Evolutionary conservation across 2,797 vertebrate species (phyloP).

Genomic region (Cryptoprocta ferox): DNA sequence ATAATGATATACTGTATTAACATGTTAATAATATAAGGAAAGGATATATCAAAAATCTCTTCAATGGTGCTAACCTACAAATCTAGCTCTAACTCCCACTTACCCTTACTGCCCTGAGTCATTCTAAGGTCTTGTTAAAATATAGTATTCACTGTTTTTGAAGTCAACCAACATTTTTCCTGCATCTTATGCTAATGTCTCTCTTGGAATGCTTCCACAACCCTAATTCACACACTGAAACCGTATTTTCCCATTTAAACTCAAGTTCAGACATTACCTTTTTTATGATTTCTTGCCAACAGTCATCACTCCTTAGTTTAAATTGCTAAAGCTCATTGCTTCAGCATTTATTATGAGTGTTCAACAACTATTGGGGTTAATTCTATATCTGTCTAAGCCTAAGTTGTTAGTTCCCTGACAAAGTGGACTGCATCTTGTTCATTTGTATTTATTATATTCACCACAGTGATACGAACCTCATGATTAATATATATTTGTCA

Average conservation of each 20-base stretch:
- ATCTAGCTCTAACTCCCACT: background rate
- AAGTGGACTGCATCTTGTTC: background rate
- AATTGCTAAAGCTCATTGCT: background rate
- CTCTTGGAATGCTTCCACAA: background rate
- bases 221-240: background rate
- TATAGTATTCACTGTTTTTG: background rate
- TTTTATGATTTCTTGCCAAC: constrained; percentile 7
- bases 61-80: background rate
- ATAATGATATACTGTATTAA: background rate
- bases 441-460: constrained; percentile 10
- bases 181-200: background rate
- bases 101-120: background rate
- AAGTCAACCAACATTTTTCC: background rate
- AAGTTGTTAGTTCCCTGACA: background rate
- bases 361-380: background rate
- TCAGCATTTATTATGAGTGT: background rate
- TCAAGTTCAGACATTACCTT: background rate
- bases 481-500: background rate
- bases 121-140: background rate
- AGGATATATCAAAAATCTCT: background rate
- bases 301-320: background rate
- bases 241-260: background rate
- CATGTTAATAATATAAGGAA: background rate
- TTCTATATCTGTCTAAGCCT: background rate
- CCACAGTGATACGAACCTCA: background rate